These are phyloP conservation scores for Himalopsyche anomala DNA, from an alignment of 2,888 invertebrate species.

Conservation along the genomic window DNA sequence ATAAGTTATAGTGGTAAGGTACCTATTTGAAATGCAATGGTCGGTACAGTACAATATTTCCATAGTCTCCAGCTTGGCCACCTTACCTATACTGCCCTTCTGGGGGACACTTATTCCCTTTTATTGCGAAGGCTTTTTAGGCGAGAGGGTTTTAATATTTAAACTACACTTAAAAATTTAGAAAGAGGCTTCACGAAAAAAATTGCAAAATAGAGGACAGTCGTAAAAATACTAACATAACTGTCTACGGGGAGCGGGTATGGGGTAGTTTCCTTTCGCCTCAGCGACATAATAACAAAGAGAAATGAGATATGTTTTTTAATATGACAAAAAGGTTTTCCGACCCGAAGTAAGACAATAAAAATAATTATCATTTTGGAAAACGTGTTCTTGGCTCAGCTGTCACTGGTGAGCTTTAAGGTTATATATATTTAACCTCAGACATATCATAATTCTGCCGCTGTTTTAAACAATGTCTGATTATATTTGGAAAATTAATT, in stretches of 20 bases:
- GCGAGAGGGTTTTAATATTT: conserved; percentile 57
- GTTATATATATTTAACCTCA: neutral
- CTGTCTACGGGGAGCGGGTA: neutral
- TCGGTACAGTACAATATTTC: neutral
- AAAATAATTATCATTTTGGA: conserved; percentile 21
- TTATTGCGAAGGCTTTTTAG: conserved; percentile 49
- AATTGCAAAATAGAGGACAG: conserved; percentile 23
- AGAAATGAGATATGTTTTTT: conserved; percentile 26
- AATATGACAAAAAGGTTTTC: conserved; percentile 34
- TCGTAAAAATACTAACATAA: conserved; percentile 18
- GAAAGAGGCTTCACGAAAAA: conserved; percentile 17
- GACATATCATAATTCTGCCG: neutral
- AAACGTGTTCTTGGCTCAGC: neutral
- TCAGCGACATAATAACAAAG: neutral
- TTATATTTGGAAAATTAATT: no score
- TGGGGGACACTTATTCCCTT: conserved; percentile 57
- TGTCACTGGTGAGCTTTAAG: neutral
- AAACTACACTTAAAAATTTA: conserved; percentile 55
- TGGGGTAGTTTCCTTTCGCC: neutral
- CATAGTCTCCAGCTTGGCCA: neutral
- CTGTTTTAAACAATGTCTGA: neutral
- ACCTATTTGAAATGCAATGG: conserved; percentile 7
- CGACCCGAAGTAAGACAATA: conserved; percentile 29
- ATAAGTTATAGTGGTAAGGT: neutral
- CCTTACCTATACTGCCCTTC: conserved; percentile 45